A percentile compares a stretch with the other conserved stretches of the same genome.
These are phyloP conservation scores for Cantharis rustica DNA, from an alignment of 2,888 invertebrate species.

Conservation along the genomic window DNA sequence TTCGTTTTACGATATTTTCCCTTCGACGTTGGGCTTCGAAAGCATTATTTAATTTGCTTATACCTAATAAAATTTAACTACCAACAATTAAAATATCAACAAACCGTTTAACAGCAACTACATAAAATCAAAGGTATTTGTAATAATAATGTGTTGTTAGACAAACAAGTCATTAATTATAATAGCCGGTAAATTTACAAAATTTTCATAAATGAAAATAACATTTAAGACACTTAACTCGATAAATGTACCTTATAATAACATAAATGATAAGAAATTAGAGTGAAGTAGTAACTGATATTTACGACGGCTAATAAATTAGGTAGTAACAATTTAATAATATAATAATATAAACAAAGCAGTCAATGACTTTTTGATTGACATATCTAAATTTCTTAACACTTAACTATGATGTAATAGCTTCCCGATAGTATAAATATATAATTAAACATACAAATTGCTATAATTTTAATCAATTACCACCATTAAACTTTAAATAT, in stretches of 20 bases:
- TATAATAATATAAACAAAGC: slow-evolving; percentile 50
- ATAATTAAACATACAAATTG: slow-evolving; percentile 54
- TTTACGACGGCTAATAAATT: slow-evolving; percentile 33
- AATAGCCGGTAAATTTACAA: not conserved
- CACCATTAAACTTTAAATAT: slow-evolving; percentile 30
- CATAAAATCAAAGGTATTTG: not conserved
- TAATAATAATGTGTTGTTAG: not conserved
- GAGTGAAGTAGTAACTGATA: slow-evolving; percentile 23
- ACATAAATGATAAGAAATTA: slow-evolving; percentile 15
- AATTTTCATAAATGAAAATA: not conserved
- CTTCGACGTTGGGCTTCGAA: not conserved
- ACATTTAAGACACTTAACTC: slow-evolving; percentile 2
- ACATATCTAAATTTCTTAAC: slow-evolving; percentile 50
- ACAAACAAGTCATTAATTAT: not conserved
- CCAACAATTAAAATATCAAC: not conserved
- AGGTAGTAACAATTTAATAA: slow-evolving; percentile 43
- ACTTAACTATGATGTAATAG: slow-evolving; percentile 49
- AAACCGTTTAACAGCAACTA: not conserved
- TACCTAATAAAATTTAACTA: not conserved
- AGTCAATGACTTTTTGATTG: slow-evolving; percentile 52
- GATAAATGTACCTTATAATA: slow-evolving; percentile 9
- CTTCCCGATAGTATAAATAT: slow-evolving; percentile 49
- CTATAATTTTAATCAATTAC: slow-evolving; percentile 56
- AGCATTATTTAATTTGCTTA: not conserved
- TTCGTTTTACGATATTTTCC: too few relatives aligned